Base-by-base conservation (phyloP, 2,113 vertebrate species). In the Etheostoma cragini region DNA sequence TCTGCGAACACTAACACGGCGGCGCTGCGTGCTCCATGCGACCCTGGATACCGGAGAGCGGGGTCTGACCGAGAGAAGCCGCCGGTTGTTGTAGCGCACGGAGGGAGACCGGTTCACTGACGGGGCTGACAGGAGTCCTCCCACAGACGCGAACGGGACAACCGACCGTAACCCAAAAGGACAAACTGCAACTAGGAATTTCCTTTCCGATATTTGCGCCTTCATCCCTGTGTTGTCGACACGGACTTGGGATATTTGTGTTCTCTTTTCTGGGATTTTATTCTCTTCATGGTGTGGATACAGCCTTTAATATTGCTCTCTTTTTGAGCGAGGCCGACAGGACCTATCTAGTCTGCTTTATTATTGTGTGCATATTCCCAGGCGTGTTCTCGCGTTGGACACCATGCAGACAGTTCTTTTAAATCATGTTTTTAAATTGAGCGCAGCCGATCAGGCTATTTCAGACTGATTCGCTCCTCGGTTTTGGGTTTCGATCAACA, bases 111-210 rank as follows among this genome's bases (percentile, higher is more conserved):
- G 82, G 76, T 72, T 66, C 50, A 45, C 70, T 21, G 1, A 67
- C 72, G 47, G 77, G 60, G 72, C 83, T 81, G 84, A 86, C 89
- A 75, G 76, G 82, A 85, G 91, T 72, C 72, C 70, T 81, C 74
- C 74, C 76, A 58, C 82, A 8, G 67, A 63, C 85, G 73, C 89
- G 64, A 19, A 93, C 88, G 88, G 91, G 93, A 93, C 92, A 72
- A 87, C 17, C 80, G 68, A 73, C n/a, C 81, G 72, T 58, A 86
- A 35, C 62, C 72, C 79, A 22, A 47, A 54, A 87, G 83, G 88
- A 92, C 82, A 16, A 60, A 83, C 85, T 70, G 83, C 85, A 82
- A 85, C 79, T 57, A 67, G 30, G 91, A 56, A 81, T 89, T 69
- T 72, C 87, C 72, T 64, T 50, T 65, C n/a, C 30, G 14, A 57